Conservation (phyloP, 2,113 vertebrate genomes). For the Agapornis roseicollis region DNA sequence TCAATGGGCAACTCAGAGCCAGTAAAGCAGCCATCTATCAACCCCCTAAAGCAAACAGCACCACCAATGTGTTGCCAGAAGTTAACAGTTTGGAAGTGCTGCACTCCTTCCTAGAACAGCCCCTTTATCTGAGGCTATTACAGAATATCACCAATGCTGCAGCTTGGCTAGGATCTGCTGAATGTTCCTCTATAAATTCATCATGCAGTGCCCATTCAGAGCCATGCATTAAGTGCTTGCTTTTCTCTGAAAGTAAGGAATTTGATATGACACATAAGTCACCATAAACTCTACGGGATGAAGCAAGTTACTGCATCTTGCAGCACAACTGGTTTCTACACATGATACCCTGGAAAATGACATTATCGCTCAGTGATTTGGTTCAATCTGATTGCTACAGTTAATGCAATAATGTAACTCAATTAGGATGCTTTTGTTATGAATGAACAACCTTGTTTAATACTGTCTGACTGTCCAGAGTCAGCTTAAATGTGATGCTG, state of each 20-base stretch:
- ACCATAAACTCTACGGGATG: slow-evolving; percentile 63
- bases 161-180: background rate
- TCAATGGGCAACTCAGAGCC: background rate
- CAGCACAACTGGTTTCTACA: slow-evolving; percentile 58
- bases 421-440: slow-evolving; percentile 68
- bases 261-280: slow-evolving; percentile 48
- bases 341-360: slow-evolving; percentile 64
- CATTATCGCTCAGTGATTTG: slow-evolving; percentile 61
- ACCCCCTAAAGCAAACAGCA: background rate
- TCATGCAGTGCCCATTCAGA: background rate
- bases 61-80: background rate
- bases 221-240: background rate
- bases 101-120: background rate
- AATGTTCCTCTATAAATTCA: slow-evolving; percentile 4
- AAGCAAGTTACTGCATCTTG: slow-evolving; percentile 53
- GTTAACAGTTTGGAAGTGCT: background rate
- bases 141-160: background rate
- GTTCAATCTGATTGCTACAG: slow-evolving; percentile 68
- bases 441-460: slow-evolving; percentile 64
- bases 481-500: background rate
- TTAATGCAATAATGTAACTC: slow-evolving; percentile 69
- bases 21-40: background rate
- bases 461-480: slow-evolving; percentile 46
- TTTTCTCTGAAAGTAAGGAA: slow-evolving; percentile 32
- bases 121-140: background rate